Base-by-base conservation (phyloP, 2,797 vertebrate species). In the Lagocephalus sceleratus region DNA sequence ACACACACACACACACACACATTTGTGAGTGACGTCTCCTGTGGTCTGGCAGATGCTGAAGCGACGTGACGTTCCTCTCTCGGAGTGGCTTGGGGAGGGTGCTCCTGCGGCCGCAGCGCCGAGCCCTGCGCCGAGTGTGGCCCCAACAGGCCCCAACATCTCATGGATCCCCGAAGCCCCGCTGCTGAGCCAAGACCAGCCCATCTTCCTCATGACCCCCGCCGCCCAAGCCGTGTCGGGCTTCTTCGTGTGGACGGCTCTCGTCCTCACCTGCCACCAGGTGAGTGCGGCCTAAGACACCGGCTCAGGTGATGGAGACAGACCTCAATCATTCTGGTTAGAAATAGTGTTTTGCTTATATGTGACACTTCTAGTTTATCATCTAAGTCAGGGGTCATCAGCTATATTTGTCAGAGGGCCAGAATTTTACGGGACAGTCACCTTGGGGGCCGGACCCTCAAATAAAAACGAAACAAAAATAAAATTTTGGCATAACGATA, bases 241-340 rank as follows among this genome's bases (percentile, higher is more conserved):
- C 65, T 94, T 98, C 88, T 99, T 99, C 17, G 97, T 98, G 22
- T 99, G 96, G 96, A 95, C 93, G 0, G 96, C 96, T 10, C 90
- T 98, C 79, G 91, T 98, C 51, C 90, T 98, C 85, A 99, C 97
- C 71, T 97, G 94, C 79, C 95, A 98, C 77, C 97, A 99, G 96
- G 96, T 98, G 92, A 63, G 7, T 0, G 20, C 47, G 15, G 39
- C 21, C 14, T 35, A 16, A n/a, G 20, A n/a, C 17, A 40, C 9
- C 22, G 35, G 35, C n/a, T 9, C 14, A 22, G 7, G 47, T 42
- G 10, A 55, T 3, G 10, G 32, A 35, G 32, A 1, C 32, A 35
- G 14, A 35, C 11, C 32, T 12, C 32, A 35, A 5, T 3, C 2
- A 14, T 35, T 3, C 11, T 14, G 12, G 12, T 35, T 35, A 5